Evolutionary conservation across 2,888 invertebrate genomes (phyloP), one percentile per base, ranked within the genome.

Genomic region (Ligdia adustata): DNA sequence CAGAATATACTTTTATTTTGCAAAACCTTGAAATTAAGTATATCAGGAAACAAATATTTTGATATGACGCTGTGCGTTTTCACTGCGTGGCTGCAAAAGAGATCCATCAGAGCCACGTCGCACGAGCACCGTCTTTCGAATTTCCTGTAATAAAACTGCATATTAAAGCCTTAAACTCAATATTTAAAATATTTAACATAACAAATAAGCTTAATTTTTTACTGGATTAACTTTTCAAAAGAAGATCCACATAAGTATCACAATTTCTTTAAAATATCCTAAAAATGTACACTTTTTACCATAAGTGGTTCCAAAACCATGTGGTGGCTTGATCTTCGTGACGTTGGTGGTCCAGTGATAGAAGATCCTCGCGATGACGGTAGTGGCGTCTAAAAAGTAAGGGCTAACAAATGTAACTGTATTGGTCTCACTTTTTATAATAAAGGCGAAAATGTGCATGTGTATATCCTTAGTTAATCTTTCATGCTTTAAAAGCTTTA

Each of bases 21-120:
- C n/a, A n/a, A n/a, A n/a, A n/a, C n/a, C n/a, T n/a, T n/a, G n/a
- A n/a, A n/a, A 22, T 22, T 32, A 16, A 15, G 16, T 44, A n/a
- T 22, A 22, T 48, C 60, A 69, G 0, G 89, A 87, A 24, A 89
- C 73, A 57, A 79, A 79, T 58, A 90, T 90, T 75, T 84, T 88
- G 1, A 90, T 89, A 55, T 82, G 87, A 16, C 81, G 69, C 65
- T 84, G 73, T 12, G 69, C 67, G 13, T 60, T 59, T 28, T 67
- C 68, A 54, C 62, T 73, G 15, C 79, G 75, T 31, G 80, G 71
- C 55, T 81, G 81, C n/a, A 85, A 50, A 45, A 90, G 64, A 1
- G 87, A 85, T 2, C 90, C 90, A 62, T 90, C 90, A 28, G 90
- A 90, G 41, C 82, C 82, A 26, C 90, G 78, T 11, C 90, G 82